Conservation (phyloP, 2,113 vertebrate species). For the Lota lota region DNA sequence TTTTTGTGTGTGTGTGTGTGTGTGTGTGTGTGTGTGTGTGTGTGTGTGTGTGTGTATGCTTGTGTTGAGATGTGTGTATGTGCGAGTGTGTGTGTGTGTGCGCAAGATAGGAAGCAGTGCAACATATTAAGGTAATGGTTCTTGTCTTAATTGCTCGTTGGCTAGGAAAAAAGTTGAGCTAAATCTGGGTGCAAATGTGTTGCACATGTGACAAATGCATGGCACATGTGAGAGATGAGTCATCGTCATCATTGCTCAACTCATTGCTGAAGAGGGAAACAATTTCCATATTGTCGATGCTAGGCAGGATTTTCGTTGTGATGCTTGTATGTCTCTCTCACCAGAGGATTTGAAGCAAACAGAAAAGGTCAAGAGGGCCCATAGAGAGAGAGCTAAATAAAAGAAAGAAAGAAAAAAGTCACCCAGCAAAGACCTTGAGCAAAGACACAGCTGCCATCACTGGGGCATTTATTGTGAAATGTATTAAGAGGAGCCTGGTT, state of each 20-base stretch:
- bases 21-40: too few species aligned
- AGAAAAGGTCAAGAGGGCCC: slow-evolving; percentile 1
- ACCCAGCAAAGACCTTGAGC: background rate
- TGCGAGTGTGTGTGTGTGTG: too few species aligned
- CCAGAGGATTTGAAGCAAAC: background rate
- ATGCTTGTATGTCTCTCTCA: background rate
- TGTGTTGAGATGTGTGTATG: too few species aligned
- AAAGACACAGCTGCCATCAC: too few species aligned
- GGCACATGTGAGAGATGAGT: slow-evolving; percentile 5
- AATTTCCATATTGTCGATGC: background rate
- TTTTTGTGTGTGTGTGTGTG: too few species aligned
- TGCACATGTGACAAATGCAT: background rate
- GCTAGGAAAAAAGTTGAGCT: slow-evolving; percentile 8
- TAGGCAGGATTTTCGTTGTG: background rate
- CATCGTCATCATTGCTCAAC: background rate
- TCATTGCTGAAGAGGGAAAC: background rate
- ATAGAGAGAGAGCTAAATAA: background rate
- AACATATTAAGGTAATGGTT: slow-evolving; percentile 30
- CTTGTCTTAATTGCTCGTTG: slow-evolving; percentile 22
- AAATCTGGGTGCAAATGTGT: slow-evolving; percentile 7
- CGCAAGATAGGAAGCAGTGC: slow-evolving; percentile 4
- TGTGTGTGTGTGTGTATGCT: too few species aligned
- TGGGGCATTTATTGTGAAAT: too few species aligned
- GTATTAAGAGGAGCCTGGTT: too few species aligned
- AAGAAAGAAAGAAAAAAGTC: background rate